A percentile compares a stretch with the other conserved stretches of the same genome.
These are phyloP conservation scores for Steromphala cineraria DNA, from an alignment of 2,888 invertebrate genomes.

Conservation along the genomic window DNA sequence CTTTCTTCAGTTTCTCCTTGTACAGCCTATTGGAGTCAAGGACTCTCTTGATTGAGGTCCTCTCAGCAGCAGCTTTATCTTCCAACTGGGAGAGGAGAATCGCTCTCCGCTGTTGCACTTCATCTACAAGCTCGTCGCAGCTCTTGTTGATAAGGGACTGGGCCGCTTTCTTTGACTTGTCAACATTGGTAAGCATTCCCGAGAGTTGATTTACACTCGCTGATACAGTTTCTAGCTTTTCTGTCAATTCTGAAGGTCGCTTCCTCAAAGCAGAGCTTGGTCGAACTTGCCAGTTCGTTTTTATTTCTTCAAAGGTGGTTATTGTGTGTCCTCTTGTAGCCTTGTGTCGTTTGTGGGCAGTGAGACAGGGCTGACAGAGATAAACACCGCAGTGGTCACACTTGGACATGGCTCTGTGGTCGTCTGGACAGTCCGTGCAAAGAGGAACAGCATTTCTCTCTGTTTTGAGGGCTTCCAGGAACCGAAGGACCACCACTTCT, in stretches of 20 bases:
- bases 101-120: not conserved
- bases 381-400: not conserved
- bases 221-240: not conserved
- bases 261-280: not conserved
- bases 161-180: not conserved
- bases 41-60: not conserved
- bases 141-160: not conserved
- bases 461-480: not conserved
- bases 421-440: not conserved
- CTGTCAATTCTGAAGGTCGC: not conserved
- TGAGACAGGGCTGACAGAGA: not conserved
- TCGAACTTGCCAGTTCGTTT: no score
- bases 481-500: not conserved
- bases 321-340: not conserved
- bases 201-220: not conserved
- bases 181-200: not conserved
- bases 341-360: not conserved
- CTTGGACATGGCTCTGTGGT: not conserved
- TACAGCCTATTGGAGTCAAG: not conserved
- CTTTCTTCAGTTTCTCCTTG: not conserved
- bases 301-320: not conserved
- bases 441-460: not conserved
- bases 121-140: not conserved
- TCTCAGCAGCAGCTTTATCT: not conserved
- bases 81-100: not conserved